Conservation (phyloP, 1,140 invertebrate genomes). For the Phymorhynchus buccinoides region DNA sequence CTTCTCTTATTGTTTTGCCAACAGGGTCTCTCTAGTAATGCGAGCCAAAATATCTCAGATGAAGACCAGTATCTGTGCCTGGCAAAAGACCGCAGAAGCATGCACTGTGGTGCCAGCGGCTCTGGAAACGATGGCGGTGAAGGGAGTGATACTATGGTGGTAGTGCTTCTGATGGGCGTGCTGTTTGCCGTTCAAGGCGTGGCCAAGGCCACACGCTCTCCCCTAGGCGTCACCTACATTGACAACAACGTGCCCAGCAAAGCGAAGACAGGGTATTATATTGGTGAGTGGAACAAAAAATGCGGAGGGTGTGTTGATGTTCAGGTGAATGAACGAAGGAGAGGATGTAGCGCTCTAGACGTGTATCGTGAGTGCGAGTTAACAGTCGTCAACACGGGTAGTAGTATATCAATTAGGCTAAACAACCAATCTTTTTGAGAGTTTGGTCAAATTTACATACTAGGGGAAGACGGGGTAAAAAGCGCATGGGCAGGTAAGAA, state of each 20-base stretch:
- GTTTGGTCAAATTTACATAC: too few species aligned
- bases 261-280: constrained; percentile 26
- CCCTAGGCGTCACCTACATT: constrained; percentile 35
- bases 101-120: too few species aligned
- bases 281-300: constrained; percentile 24
- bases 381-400: too few species aligned
- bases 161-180: constrained; percentile 29
- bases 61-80: neutral
- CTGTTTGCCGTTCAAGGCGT: constrained; percentile 36
- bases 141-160: neutral
- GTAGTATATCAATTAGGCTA: too few species aligned
- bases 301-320: too few species aligned
- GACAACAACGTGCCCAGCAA: constrained; percentile 37
- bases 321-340: neutral
- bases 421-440: too few species aligned
- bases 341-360: too few species aligned
- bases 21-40: neutral
- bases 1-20: too few species aligned
- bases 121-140: neutral
- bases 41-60: neutral
- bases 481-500: too few species aligned
- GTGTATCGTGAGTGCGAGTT: too few species aligned
- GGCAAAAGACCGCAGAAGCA: too few species aligned
- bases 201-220: constrained; percentile 28
- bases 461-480: too few species aligned